Evolutionary conservation across 2,888 invertebrate genomes (phyloP), one percentile per base, ranked within the genome.

Genomic region (Vandiemenella viatica): DNA sequence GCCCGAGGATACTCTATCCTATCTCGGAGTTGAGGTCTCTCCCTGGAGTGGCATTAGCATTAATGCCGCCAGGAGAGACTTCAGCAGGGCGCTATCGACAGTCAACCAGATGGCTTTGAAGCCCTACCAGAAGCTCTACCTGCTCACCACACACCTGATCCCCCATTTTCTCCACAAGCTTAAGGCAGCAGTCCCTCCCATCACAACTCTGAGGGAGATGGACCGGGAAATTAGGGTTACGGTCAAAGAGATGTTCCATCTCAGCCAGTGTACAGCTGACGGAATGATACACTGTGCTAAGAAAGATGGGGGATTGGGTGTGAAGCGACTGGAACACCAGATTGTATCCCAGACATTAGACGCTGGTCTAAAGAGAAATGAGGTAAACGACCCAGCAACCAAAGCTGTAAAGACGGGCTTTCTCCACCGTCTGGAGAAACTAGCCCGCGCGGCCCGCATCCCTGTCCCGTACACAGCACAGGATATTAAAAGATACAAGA

Each of bases 291-390:
- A 61, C 50, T 55, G 58, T 46, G 50, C 57, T 43, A 60, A 57
- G 56, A 44, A 54, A 51, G 62, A 62, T 54, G 61, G 62, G 38
- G 59, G 61, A 53, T 54, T 63, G 53, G 62, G 61, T 22, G 46
- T 62, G 19, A 59, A 60, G 26, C 58, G 54, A 46, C 50, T 63
- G 19, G 58, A 60, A 48, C 46, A 43, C n/a, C 45, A 57, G 13
- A 49, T 55, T 10, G 45, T 51, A 7, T 10, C 49, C 15, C 43
- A 55, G 17, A 53, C 50, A 40, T 46, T 59, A 16, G 51, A 51
- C 46, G 47, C 53, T 5, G 59, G 58, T 19, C 46, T 49, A 2
- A 43, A 22, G 26, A 32, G 37, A 37, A 13, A 1, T 7, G 1
- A 15, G 1, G 6, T 13, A 1, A n/a, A 4, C 2, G 42, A 22